Conservation (phyloP, 2,888 invertebrate genomes). For the Pharmacophagus antenor region DNA sequence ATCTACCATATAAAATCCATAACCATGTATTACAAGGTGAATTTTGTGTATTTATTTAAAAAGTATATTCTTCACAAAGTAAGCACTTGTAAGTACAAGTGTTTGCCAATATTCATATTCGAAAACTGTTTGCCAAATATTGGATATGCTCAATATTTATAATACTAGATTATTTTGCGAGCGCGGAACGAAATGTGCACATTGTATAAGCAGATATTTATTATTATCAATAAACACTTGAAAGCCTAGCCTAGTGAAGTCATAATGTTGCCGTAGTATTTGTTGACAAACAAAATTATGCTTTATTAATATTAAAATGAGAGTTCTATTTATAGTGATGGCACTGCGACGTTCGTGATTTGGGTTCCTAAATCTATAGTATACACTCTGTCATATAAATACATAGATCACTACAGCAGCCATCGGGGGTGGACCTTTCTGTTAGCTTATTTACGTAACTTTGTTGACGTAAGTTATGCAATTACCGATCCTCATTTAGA, state of each 20-base stretch:
- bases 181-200: conserved; percentile 61
- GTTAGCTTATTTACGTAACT: conserved; percentile 58
- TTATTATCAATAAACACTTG: conserved; percentile 58
- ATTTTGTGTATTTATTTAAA: conserved; percentile 30
- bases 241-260: conserved; percentile 63
- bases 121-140: conserved; percentile 57
- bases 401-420: conserved; percentile 41
- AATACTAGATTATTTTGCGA: conserved; percentile 45
- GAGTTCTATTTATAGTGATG: conserved; percentile 69
- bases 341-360: conserved; percentile 52
- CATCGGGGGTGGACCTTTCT: conserved; percentile 47
- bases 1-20: conserved; percentile 37
- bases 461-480: conserved; percentile 58
- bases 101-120: conserved; percentile 28
- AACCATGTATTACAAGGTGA: conserved; percentile 20
- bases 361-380: conserved; percentile 58
- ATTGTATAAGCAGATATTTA: conserved; percentile 62
- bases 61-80: conserved; percentile 56
- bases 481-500: conserved; percentile 65
- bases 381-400: conserved; percentile 35
- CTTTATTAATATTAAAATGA: conserved; percentile 60
- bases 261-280: conserved; percentile 71
- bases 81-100: conserved; percentile 54
- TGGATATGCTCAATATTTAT: conserved; percentile 60
- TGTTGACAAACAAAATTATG: conserved; percentile 71